Conservation (phyloP, 2,113 vertebrate species). For the Panthera leo region DNA sequence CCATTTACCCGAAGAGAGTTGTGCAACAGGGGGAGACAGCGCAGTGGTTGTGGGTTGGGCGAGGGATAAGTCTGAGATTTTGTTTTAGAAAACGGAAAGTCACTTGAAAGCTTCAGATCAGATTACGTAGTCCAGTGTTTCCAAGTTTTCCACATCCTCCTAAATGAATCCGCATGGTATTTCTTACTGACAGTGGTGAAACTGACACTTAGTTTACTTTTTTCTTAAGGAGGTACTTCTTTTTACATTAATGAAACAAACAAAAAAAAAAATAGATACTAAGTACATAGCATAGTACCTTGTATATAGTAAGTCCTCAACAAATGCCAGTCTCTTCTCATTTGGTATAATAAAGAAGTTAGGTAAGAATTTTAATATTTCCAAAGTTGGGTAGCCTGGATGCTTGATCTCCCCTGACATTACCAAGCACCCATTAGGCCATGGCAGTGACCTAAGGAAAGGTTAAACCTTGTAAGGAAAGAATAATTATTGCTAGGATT, state of each 20-base stretch:
- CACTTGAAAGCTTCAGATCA: neutral
- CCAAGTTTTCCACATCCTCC: neutral
- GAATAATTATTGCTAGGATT: neutral
- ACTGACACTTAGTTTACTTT: neutral
- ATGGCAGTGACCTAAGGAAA: neutral
- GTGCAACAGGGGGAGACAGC: neutral
- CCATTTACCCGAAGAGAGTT: neutral
- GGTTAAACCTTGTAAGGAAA: neutral
- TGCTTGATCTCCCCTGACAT: neutral
- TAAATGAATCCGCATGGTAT: neutral
- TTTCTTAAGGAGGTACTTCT: neutral
- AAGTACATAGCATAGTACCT: neutral
- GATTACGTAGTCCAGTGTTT: neutral
- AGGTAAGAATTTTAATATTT: neutral
- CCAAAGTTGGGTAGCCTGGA: neutral
- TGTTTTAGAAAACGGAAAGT: neutral
- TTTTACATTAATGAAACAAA: slow-evolving; percentile 21
- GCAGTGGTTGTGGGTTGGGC: neutral
- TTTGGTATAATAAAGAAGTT: neutral
- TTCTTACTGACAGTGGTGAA: neutral
- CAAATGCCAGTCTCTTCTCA: neutral
- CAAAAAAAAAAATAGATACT: neutral
- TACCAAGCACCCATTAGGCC: neutral
- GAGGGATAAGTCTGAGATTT: neutral
- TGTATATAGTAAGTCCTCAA: neutral